Evolutionary conservation across 2,113 vertebrate genomes (phyloP), one percentile per base, ranked within the genome.

Genomic region (Macquaria australasica): DNA sequence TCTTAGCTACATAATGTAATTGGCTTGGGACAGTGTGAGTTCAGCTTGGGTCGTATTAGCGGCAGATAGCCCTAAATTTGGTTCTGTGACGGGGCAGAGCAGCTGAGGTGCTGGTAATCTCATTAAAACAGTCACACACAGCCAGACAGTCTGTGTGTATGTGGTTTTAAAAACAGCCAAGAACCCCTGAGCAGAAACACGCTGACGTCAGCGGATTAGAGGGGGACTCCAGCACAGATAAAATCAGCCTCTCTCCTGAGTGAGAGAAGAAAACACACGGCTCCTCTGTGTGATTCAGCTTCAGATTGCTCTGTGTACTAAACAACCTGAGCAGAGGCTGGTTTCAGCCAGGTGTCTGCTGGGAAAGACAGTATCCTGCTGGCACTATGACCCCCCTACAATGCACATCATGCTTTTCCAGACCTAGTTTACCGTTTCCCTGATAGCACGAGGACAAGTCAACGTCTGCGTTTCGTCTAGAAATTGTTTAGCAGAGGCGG

Each of bases 71-170:
- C 7, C 31, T 31, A 20, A 23, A 41, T 90, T 86, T 74, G 31
- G 59, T 41, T 76, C 0, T 8, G 70, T 34, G 64, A 3, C 53
- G 87, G 64, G 81, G 83, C 8, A 58, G 83, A 74, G 82, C 43
- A 60, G 66, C 73, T 55, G 68, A 80, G 73, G 84, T 82, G 63
- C 20, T n/a, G 41, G 45, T 92, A 93, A 93, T 93, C 93, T 87
- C 58, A 93, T 93, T 91, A 90, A 79, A 88, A 77, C 45, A 84
- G 78, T 59, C 45, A 20, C n/a, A 87, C 59, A 37, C 25, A 34
- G n/a, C 28, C 85, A 87, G 87, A 84, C 79, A 50, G 79, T 77
- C 23, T 71, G 75, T n/a, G 79, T 75, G 81, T 74, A 23, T 28
- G 73, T 48, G 69, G 48, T 41, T 79, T 83, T 84, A 41, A 81